phyloP scores from a whole-genome alignment of 2,888 invertebrate genomes.

The Machimus atricapillus region DNA sequence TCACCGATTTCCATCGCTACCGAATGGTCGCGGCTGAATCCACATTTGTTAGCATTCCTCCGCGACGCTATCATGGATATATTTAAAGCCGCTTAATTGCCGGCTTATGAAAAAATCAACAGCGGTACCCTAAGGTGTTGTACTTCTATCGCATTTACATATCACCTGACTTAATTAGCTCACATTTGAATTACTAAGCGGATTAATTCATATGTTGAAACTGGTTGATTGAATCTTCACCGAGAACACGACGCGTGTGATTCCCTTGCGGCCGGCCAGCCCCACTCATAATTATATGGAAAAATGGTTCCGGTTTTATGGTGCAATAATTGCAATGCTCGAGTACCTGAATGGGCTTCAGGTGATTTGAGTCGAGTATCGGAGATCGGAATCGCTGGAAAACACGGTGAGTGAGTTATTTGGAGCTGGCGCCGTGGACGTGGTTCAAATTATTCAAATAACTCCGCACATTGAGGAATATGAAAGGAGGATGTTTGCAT shows the following conservation, averaged over 20 bases:
- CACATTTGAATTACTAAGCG: constrained; percentile 18
- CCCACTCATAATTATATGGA: background rate
- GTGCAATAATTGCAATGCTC: background rate
- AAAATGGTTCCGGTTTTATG: constrained; percentile 1
- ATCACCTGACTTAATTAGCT: constrained; percentile 3
- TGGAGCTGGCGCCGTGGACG: background rate
- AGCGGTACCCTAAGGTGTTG: constrained; percentile 3
- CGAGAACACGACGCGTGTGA: background rate
- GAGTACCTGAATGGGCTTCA: background rate
- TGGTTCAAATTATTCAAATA: background rate
- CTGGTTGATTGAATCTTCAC: constrained; percentile 8
- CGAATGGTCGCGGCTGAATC: background rate
- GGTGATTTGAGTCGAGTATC: background rate
- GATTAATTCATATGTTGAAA: constrained; percentile 27
- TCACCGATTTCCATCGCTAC: background rate
- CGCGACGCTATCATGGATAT: constrained; percentile 14
- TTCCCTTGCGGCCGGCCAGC: background rate
- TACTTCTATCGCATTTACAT: constrained; percentile 25
- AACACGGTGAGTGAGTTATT: background rate
- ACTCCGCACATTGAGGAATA: background rate
- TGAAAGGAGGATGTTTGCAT: background rate
- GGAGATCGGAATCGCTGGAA: background rate
- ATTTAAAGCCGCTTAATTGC: constrained; percentile 18
- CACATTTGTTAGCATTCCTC: background rate
- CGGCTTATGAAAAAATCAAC: background rate